These are phyloP conservation scores for Periophthalmus magnuspinnatus DNA, from an alignment of 2,797 vertebrate species.

Conservation along the genomic window DNA sequence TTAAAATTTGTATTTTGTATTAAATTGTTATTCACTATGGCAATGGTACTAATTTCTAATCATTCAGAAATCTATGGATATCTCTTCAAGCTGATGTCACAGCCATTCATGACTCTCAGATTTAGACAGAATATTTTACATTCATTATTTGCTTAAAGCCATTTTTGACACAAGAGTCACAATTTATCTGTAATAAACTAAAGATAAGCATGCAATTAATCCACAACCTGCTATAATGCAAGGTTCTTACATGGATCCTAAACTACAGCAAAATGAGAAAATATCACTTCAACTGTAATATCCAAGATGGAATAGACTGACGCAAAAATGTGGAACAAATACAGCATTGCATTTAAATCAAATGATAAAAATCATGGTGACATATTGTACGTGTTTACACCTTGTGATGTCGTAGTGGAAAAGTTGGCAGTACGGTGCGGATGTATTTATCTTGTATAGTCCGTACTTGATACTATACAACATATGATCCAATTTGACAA, in stretches of 20 bases:
- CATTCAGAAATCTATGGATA: too few relatives aligned
- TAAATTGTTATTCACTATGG: too few relatives aligned
- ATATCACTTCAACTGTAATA: neutral
- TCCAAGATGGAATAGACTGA: neutral
- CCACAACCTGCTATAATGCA: too few relatives aligned
- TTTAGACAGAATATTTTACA: too few relatives aligned
- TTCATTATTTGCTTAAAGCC: neutral
- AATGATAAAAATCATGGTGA: neutral
- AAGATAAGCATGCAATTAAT: too few relatives aligned
- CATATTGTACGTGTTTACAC: constrained; percentile 5
- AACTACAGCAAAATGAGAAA: neutral
- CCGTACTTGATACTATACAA: constrained; percentile 12
- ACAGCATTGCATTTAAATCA: neutral
- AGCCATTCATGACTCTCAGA: too few relatives aligned
- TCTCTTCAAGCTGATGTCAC: too few relatives aligned
- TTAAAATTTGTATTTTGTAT: too few relatives aligned
- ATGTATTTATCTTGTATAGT: constrained; percentile 10
- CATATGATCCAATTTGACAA: constrained; percentile 15
- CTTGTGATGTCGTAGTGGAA: neutral
- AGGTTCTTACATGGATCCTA: neutral
- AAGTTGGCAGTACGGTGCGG: neutral
- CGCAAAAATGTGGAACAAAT: neutral
- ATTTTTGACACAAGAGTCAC: neutral
- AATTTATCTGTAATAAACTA: neutral
- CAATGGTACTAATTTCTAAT: too few relatives aligned